phyloP scores from a whole-genome alignment of 2,888 invertebrate species.

The Hybos culiciformis region DNA sequence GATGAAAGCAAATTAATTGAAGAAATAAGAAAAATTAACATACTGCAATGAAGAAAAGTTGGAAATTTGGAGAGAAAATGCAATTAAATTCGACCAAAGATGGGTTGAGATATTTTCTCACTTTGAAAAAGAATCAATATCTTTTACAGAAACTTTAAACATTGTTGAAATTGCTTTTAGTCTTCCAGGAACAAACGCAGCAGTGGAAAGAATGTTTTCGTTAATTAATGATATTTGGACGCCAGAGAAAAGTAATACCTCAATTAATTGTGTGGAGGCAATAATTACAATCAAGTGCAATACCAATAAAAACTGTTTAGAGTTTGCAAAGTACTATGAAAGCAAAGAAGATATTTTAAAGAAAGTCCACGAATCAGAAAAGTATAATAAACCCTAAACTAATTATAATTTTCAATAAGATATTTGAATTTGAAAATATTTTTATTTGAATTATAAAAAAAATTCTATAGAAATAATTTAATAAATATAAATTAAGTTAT shows the following conservation, averaged over 20 bases:
- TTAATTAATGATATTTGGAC: no score
- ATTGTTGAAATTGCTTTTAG: no score
- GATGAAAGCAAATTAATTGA: slow-evolving; percentile 9
- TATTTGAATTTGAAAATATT: no score
- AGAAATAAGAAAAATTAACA: slow-evolving; percentile 11
- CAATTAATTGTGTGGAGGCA: background rate
- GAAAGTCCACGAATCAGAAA: no score
- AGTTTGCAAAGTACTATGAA: background rate
- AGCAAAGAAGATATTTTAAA: background rate
- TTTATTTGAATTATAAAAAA: no score
- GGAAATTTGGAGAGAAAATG: slow-evolving; percentile 6
- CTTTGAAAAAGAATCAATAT: slow-evolving; percentile 10
- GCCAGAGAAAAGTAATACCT: slow-evolving; percentile 4
- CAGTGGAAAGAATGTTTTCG: no score
- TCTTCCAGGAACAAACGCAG: slow-evolving; percentile 6
- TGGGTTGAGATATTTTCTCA: slow-evolving; percentile 10
- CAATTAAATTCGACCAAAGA: slow-evolving; percentile 10
- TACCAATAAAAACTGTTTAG: background rate
- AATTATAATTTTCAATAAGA: no score
- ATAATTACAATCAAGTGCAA: background rate
- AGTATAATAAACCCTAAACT: no score
- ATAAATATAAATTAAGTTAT: no score
- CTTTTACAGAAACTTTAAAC: slow-evolving; percentile 6
- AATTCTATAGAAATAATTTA: no score
- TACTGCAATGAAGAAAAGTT: slow-evolving; percentile 7